phyloP scores from a whole-genome alignment of 2,888 invertebrate species.

The Mayetiola destructor region DNA sequence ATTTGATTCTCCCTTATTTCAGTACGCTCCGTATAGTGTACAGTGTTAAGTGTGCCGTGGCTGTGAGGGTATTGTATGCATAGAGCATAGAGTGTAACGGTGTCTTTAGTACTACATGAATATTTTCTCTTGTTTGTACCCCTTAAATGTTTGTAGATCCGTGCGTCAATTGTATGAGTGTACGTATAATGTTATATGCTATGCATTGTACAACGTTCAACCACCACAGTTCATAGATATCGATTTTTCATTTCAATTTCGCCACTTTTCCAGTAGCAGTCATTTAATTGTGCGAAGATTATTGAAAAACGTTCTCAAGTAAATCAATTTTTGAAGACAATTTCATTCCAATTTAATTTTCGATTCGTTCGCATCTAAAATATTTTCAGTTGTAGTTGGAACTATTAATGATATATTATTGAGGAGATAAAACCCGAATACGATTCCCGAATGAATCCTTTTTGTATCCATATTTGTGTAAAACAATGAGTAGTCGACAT shows the following conservation, averaged over 20 bases:
- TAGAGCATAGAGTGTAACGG: too few relatives aligned
- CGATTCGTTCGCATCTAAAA: neutral
- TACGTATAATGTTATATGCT: too few relatives aligned
- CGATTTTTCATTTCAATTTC: conserved; percentile 11
- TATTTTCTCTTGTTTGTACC: too few relatives aligned
- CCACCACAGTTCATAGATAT: conserved; percentile 8
- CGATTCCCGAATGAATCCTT: neutral
- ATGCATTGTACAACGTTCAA: neutral
- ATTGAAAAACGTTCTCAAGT: neutral
- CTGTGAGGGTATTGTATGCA: too few relatives aligned
- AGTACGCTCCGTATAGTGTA: too few relatives aligned
- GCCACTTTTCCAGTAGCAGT: conserved; percentile 6
- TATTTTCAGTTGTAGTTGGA: too few relatives aligned
- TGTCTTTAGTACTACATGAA: too few relatives aligned
- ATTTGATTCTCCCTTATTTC: too few relatives aligned
- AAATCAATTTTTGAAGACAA: neutral
- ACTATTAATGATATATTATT: too few relatives aligned
- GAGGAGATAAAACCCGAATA: neutral
- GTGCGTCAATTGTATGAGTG: neutral
- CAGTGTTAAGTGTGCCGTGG: too few relatives aligned
- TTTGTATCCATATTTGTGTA: neutral
- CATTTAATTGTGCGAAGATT: neutral
- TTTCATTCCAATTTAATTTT: neutral
- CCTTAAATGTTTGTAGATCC: too few relatives aligned
- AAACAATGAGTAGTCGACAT: neutral